Conservation (phyloP, 2,888 invertebrate species). For the Myopa tessellatipennis region DNA sequence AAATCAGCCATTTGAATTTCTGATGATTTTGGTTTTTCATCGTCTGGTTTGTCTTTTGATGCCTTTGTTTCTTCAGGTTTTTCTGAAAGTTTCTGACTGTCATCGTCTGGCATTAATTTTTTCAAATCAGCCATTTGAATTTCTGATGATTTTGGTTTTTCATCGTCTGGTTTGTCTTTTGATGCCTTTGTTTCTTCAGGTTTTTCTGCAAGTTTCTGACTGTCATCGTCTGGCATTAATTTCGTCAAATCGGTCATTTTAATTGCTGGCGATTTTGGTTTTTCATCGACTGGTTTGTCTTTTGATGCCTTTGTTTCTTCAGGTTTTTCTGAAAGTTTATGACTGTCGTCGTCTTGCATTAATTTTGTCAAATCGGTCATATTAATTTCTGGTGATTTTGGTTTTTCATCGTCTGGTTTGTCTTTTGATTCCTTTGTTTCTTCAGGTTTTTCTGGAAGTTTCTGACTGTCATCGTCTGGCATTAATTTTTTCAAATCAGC, state of each 20-base stretch:
- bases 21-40: no score
- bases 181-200: background rate
- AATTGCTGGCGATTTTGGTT: conserved; percentile 35
- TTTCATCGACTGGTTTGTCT: conserved; percentile 34
- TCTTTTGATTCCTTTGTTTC: background rate
- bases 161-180: background rate
- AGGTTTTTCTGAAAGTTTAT: background rate
- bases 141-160: background rate
- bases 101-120: background rate
- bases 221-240: background rate
- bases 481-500: background rate
- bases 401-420: background rate
- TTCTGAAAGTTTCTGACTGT: background rate
- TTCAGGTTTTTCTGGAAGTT: background rate
- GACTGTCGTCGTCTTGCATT: background rate
- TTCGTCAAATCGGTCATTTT: background rate
- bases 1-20: no score
- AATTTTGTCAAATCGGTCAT: conserved; percentile 1
- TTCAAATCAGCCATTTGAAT: background rate
- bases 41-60: no score
- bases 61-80: no score
- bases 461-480: background rate
- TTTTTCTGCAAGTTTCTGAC: background rate
- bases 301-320: background rate
- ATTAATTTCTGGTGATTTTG: background rate